These are phyloP conservation scores for Paraescarpia echinospica DNA, from an alignment of 1,140 invertebrate genomes.

Conservation along the genomic window DNA sequence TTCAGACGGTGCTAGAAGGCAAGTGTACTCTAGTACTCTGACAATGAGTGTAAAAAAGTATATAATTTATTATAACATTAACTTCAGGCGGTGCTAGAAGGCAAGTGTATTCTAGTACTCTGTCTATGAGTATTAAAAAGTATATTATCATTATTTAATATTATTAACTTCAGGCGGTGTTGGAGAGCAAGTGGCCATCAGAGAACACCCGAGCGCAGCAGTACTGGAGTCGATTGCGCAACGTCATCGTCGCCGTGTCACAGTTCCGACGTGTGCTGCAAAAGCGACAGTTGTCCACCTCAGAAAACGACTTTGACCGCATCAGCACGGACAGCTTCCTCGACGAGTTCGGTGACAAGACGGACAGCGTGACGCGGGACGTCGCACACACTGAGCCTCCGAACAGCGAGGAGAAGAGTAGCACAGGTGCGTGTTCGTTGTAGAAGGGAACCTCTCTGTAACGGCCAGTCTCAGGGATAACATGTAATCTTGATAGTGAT, in stretches of 20 bases:
- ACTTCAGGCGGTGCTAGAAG: too few relatives aligned
- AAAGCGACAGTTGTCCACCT: constrained; percentile 51
- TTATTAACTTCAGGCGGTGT: constrained; percentile 78
- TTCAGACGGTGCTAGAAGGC: too few relatives aligned
- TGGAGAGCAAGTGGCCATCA: constrained; percentile 92
- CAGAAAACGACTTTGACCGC: constrained; percentile 55
- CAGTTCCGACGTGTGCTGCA: constrained; percentile 58
- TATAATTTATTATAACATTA: too few relatives aligned
- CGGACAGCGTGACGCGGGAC: constrained; percentile 15
- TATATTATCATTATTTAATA: too few relatives aligned
- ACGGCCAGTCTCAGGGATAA: too few relatives aligned
- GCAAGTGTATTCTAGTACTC: too few relatives aligned
- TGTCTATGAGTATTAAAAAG: too few relatives aligned
- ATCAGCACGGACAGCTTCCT: constrained; percentile 53
- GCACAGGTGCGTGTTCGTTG: constrained; percentile 37
- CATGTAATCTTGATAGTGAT: too few relatives aligned
- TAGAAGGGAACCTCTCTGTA: too few relatives aligned
- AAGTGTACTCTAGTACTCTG: too few relatives aligned
- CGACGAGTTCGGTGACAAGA: constrained; percentile 34
- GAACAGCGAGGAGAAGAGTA: constrained; percentile 34
- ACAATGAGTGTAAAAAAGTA: too few relatives aligned
- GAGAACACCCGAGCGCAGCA: constrained; percentile 79
- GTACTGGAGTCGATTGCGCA: constrained; percentile 91
- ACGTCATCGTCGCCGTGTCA: constrained; percentile 88
- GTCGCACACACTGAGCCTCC: not conserved